Base-by-base conservation (phyloP, 2,888 invertebrate genomes). In the Strigamia maritima region DNA sequence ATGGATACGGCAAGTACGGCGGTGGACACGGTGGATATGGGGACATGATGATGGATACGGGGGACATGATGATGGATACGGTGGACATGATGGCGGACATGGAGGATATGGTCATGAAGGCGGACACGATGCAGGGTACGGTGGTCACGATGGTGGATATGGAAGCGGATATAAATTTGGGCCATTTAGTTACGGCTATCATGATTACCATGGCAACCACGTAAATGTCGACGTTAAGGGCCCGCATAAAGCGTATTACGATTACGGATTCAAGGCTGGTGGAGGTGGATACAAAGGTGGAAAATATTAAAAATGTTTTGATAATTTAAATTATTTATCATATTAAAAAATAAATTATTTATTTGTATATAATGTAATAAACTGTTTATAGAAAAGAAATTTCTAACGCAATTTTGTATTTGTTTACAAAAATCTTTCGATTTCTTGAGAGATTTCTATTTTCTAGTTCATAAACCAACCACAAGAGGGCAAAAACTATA, bases 151-250 rank as follows among this genome's bases (percentile, higher is more conserved):
- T 31, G 75, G n/a, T 8, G 75, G 75, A 35, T 28, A 75, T 14
- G 75, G 75, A 6, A 31, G 75, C 10, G 76, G 76, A 76, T 44
- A 77, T 40, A 31, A 76, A 19, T 76, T 76, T 76, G 76, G 76
- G 10, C 76, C 76, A 35, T 76, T 76, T 22, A 44, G 24, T 22
- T 77, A 77, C 26, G 77, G 77, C 0, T 77, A 77, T 24, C 26
- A 77, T 24, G 77, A 40, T 24, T 40, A 38, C 26, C 35, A 40
- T 31, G 40, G 44, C 26, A 19, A 38, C 19, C 77, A 77, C 14
- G 77, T 77, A 6, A 38, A 77, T 24, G 77, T 77, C 44, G 77
- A 77, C n/a, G 77, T 77, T 22, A 77, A 77, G 22, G 77, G 77
- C 8, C 77, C 77, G 16, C 49, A 77, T 14, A 26, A 77, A 10